phyloP scores from a whole-genome alignment of 2,113 vertebrate species.

The Limnothrissa miodon region DNA sequence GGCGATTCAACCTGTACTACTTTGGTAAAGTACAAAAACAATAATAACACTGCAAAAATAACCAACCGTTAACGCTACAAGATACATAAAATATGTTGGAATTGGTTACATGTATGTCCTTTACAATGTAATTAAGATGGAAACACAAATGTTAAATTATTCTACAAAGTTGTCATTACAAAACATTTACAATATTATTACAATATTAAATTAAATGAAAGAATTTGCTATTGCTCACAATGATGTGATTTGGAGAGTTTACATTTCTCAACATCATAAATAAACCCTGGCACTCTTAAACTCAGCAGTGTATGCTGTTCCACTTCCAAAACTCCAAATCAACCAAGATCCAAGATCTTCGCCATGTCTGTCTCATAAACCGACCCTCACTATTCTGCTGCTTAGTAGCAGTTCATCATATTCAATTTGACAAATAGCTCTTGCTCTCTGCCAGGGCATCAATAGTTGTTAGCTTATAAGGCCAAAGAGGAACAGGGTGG shows the following conservation, averaged over 20 bases:
- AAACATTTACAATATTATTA: constrained; percentile 1
- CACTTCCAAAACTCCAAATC: not conserved
- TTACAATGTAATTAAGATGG: not conserved
- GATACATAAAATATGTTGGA: not conserved
- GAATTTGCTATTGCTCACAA: not conserved
- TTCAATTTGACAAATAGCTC: not conserved
- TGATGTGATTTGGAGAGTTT: not conserved
- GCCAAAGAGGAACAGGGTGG: not conserved
- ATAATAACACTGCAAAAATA: constrained; percentile 15
- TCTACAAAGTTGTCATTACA: not conserved
- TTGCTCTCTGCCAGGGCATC: not conserved
- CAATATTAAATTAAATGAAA: not conserved
- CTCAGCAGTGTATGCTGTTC: not conserved
- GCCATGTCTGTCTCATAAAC: not conserved
- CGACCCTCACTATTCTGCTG: not conserved
- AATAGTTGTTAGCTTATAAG: not conserved
- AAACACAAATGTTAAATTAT: not conserved
- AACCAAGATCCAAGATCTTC: constrained; percentile 1
- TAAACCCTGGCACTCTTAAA: not conserved
- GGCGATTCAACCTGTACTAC: not conserved
- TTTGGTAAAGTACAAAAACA: not conserved
- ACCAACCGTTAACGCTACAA: not conserved
- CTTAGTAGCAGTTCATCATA: not conserved
- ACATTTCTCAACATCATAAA: not conserved
- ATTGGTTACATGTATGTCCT: not conserved